Evolutionary conservation across 1,140 invertebrate genomes (phyloP), one percentile per base, ranked within the genome.

Genomic region (Hermetia illucens): DNA sequence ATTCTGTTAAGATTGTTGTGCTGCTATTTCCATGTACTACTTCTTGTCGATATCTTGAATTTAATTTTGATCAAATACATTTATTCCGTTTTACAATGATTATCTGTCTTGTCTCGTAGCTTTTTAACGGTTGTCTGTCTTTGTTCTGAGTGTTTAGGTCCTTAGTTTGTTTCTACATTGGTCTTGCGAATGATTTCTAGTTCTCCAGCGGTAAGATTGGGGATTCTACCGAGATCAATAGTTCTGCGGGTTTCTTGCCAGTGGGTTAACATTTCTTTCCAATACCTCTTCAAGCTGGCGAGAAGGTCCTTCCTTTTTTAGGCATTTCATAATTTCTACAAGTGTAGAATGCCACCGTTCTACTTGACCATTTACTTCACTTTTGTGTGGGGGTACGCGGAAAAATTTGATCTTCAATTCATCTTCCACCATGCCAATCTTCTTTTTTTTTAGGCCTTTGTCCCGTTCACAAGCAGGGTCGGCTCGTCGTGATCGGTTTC

Each of bases 281-380:
- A n/a, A n/a, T n/a, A n/a, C n/a, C n/a, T n/a, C n/a, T n/a, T n/a
- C n/a, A n/a, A n/a, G n/a, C n/a, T n/a, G n/a, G n/a, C n/a, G n/a
- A n/a, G n/a, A n/a, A n/a, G n/a, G n/a, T n/a, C n/a, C n/a, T n/a
- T 33, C 31, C 6, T 9, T 16, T 33, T 33, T 9, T 16, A 33
- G 31, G 15, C 31, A 33, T 33, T 15, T 33, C 31, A 33, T 33
- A 12, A 33, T 33, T 33, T 33, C 31, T 33, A 16, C 15, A 16
- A 12, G 31, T 10, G 31, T 33, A n/a, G 31, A 33, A 16, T 33
- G 31, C 10, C 10, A 33, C 15, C 31, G 31, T 15, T 33, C 31
- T 6, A 33, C 31, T 33, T 33, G 31, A 16, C 31, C 31, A 16
- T 33, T 33, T 6, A 15, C 16, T 8, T 15, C 15, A 33, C 31